Conservation (phyloP, 1,140 invertebrate species). For the Calephelis virginiensis region DNA sequence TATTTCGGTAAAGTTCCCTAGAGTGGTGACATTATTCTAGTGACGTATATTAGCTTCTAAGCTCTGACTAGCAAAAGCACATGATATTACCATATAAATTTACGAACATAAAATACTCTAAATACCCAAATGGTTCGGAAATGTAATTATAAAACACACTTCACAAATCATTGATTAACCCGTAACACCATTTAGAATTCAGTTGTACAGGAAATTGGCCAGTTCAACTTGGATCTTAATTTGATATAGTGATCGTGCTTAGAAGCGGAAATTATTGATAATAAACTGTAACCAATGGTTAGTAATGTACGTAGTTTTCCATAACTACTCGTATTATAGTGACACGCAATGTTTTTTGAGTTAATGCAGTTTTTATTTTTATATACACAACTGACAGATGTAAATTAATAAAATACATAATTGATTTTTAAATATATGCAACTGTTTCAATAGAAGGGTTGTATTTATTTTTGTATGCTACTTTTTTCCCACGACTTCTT, state of each 20-base stretch:
- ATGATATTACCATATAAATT: conserved; percentile 5
- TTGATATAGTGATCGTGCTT: conserved; percentile 36
- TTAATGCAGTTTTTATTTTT: too few relatives aligned
- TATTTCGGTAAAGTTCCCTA: too few relatives aligned
- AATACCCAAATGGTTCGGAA: conserved; percentile 3
- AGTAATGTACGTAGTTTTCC: conserved; percentile 18
- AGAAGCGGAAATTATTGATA: conserved; percentile 39
- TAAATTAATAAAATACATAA: too few relatives aligned
- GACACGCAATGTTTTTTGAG: conserved; percentile 2
- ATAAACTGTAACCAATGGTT: conserved; percentile 34
- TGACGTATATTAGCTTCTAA: too few relatives aligned
- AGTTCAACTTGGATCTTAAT: conserved; percentile 38
- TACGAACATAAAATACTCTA: not conserved
- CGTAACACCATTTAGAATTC: conserved; percentile 23
- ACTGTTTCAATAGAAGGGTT: too few relatives aligned
- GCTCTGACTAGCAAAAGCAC: too few relatives aligned
- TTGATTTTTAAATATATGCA: too few relatives aligned
- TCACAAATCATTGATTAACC: conserved; percentile 20
- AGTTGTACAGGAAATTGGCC: conserved; percentile 36
- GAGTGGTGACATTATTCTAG: too few relatives aligned
- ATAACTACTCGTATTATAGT: not conserved
- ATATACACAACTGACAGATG: too few relatives aligned
- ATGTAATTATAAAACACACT: conserved; percentile 16
- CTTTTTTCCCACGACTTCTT: too few relatives aligned
- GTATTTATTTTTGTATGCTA: too few relatives aligned